Percentiles rank a stretch among this genome's conserved stretches.
Evolutionary conservation across 2,888 invertebrate genomes (phyloP).

Genomic region (Neria commutata): DNA sequence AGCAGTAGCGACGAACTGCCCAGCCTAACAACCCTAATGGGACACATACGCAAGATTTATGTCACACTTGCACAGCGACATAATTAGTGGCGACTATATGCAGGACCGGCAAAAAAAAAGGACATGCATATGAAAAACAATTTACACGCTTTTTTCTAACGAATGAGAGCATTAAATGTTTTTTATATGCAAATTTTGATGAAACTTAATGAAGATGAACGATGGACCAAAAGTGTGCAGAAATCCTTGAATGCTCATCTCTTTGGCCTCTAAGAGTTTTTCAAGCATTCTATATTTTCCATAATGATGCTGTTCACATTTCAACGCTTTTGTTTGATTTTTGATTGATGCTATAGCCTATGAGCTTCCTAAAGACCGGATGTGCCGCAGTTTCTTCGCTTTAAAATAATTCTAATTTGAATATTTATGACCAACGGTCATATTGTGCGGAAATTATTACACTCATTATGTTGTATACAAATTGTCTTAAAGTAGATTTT

Average conservation of each 20-base stretch:
- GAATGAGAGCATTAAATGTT: conserved; percentile 43
- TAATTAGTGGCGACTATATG: conserved; percentile 49
- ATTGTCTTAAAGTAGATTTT: background rate
- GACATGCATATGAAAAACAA: conserved; percentile 31
- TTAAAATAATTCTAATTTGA: conserved; percentile 41
- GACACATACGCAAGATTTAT: conserved; percentile 49
- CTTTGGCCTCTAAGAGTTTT: background rate
- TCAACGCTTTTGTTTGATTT: conserved; percentile 14
- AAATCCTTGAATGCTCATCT: background rate
- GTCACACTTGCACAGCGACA: conserved; percentile 48
- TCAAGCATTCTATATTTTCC: conserved; percentile 33
- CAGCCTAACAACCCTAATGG: conserved; percentile 37
- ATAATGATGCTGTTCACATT: conserved; percentile 41
- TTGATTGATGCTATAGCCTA: conserved; percentile 46
- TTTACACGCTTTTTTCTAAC: conserved; percentile 50
- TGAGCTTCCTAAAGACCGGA: conserved; percentile 5
- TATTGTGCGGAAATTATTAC: conserved; percentile 56
- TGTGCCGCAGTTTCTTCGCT: conserved; percentile 23
- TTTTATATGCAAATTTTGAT: conserved; percentile 53
- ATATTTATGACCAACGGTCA: conserved; percentile 61
- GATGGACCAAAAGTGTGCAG: background rate
- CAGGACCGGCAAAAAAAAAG: conserved; percentile 14
- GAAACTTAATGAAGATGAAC: conserved; percentile 17
- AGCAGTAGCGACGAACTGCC: background rate
- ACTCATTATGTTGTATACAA: conserved; percentile 22